phyloP scores from a whole-genome alignment of 2,888 invertebrate genomes.

The Eristalinus aeneus region DNA sequence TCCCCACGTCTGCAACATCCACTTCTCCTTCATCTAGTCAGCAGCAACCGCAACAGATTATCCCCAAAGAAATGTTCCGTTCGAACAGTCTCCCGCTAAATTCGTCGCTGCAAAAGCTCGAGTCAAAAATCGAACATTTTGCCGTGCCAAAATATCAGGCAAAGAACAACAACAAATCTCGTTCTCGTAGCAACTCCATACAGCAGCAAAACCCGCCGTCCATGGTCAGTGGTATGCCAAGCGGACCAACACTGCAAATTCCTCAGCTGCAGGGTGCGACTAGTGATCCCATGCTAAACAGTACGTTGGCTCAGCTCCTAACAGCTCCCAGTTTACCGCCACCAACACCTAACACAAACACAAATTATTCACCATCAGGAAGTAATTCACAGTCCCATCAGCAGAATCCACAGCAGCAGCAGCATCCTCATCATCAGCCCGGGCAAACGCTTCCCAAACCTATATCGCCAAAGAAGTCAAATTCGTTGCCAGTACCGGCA shows the following conservation, averaged over 20 bases:
- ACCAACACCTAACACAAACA: conserved; percentile 40
- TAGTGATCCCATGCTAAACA: conserved; percentile 89
- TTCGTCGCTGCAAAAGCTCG: conserved; percentile 81
- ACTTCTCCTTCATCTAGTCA: conserved; percentile 66
- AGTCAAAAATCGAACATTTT: conserved; percentile 76
- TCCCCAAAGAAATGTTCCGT: conserved; percentile 82
- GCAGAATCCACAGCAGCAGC: conserved; percentile 70
- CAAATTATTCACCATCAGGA: conserved; percentile 59
- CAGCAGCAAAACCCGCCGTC: conserved; percentile 75
- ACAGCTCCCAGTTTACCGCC: conserved; percentile 78
- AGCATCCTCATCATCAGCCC: conserved; percentile 63
- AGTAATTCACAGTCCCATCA: conserved; percentile 45
- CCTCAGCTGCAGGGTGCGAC: conserved; percentile 85
- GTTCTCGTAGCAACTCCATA: conserved; percentile 80
- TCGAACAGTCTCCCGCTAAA: conserved; percentile 85
- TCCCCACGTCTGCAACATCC: conserved; percentile 30
- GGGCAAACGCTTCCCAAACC: conserved; percentile 47
- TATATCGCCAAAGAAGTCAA: conserved; percentile 79
- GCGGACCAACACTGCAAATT: conserved; percentile 71
- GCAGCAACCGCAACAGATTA: conserved; percentile 71
- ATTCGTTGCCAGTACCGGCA: conserved; percentile 77
- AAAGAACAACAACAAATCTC: conserved; percentile 75
- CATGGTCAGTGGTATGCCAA: conserved; percentile 44
- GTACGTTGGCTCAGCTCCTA: conserved; percentile 91
- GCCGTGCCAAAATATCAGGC: conserved; percentile 79